phyloP scores from a whole-genome alignment of 2,113 vertebrate species.

The Dunckerocampus dactyliophorus region DNA sequence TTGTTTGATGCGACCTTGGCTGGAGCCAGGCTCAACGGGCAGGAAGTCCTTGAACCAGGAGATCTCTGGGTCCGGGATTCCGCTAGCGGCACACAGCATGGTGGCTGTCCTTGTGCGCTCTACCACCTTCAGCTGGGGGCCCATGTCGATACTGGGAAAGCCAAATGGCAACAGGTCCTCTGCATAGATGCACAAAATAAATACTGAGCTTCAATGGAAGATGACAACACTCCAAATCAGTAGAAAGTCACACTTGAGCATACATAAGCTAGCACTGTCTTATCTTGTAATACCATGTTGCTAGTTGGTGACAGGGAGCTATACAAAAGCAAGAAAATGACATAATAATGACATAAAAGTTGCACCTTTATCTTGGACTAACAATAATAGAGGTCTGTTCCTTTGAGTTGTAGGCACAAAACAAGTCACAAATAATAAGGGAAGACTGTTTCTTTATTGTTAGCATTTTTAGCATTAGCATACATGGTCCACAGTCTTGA shows the following conservation, averaged over 20 bases:
- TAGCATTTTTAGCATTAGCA: neutral
- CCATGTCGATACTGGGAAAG: constrained; percentile 98
- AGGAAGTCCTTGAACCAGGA: constrained; percentile 99
- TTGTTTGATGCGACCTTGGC: constrained; percentile 92
- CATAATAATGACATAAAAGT: too few relatives aligned
- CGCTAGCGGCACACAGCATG: constrained; percentile 95
- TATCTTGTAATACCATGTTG: neutral
- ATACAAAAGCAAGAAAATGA: neutral
- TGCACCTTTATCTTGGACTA: neutral
- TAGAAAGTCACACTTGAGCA: neutral
- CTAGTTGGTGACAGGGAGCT: neutral
- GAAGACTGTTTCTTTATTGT: neutral
- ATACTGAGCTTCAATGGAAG: constrained; percentile 1
- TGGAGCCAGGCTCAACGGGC: constrained; percentile 85
- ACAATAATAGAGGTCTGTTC: neutral
- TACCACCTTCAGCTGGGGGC: constrained; percentile 97
- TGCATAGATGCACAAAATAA: constrained; percentile 52
- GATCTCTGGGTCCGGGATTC: constrained; percentile 94
- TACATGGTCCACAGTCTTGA: neutral
- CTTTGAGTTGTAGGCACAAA: neutral
- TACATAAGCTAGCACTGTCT: too few relatives aligned
- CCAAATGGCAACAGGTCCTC: constrained; percentile 92
- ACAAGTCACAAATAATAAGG: neutral
- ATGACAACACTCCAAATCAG: neutral
- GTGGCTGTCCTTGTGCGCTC: constrained; percentile 91